Percentiles rank a stretch among this genome's conserved stretches.
phyloP scores from a whole-genome alignment of 2,797 vertebrate species.

The Sebastes ruberrimus region DNA sequence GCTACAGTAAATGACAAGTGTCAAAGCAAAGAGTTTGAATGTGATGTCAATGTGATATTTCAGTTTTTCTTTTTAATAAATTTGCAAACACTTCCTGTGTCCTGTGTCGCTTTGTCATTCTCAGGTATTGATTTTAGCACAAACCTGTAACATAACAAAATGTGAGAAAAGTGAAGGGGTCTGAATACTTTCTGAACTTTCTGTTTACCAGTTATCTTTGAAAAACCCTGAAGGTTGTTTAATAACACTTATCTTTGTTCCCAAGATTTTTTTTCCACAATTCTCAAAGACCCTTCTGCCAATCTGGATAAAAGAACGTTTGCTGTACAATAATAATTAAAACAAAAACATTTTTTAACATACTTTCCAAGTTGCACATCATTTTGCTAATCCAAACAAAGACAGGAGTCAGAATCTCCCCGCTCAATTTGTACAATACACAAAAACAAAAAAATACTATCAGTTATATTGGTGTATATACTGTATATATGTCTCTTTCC shows the following conservation, averaged over 20 bases:
- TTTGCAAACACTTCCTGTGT: not conserved
- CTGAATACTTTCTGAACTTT: not conserved
- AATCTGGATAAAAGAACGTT: not conserved
- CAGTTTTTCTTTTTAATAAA: not conserved
- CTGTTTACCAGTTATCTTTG: not conserved
- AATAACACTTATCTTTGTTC: not conserved
- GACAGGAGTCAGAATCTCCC: not conserved
- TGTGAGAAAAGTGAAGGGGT: not conserved
- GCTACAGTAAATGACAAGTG: not conserved
- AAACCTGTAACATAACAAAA: not conserved
- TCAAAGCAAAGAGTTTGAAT: not conserved
- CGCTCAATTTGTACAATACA: not conserved
- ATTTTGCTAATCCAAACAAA: not conserved
- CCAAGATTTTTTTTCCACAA: not conserved
- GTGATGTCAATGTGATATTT: not conserved
- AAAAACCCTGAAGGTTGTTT: not conserved
- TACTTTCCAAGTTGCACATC: not conserved
- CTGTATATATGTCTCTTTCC: not conserved
- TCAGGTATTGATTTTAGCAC: not conserved
- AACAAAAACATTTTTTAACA: fast-evolving
- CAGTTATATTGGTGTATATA: not conserved
- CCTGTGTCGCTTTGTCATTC: not conserved
- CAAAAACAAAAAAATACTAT: not conserved
- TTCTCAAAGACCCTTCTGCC: not conserved
- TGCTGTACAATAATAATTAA: not conserved